Base-by-base conservation (phyloP, 1,140 invertebrate genomes). In the Choristoneura fumiferana region DNA sequence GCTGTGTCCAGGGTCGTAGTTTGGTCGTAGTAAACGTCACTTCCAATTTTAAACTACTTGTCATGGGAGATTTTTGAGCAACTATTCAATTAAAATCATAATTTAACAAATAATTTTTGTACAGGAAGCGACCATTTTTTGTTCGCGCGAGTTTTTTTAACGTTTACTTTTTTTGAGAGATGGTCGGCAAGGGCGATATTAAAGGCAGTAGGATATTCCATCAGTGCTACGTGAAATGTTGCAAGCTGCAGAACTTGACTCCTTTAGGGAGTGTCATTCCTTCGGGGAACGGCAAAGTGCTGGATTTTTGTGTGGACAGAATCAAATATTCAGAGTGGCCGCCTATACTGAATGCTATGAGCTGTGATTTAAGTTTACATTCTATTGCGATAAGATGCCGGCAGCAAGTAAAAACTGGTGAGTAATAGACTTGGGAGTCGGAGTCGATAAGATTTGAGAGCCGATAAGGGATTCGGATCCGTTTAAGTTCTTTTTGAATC, bases 251-350 rank as follows among this genome's bases (percentile, higher is more conserved):
- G 71, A 90, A 90, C 62, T 60, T 90, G 13, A 84, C 80, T 10
- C 87, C 88, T 1, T 53, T 89, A 13, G 87, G 77, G 54, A 81
- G 69, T 60, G 81, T 89, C 0, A 61, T 86, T 17, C 75, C 85
- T 0, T 76, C 82, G 12, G 74, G 71, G 4, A 89, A 86, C 45
- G 84, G 83, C 1, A 86, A 84, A 53, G 75, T 91, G 4, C 62
- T 94, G 53, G 92, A 94, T 60, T 93, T 94, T 64, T 91, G 90
- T 29, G 92, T 92, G 15, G 94, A 95, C 73, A 90, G 93, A 15
- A 90, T 95, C 12, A 94, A 93, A 71, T 91, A 92, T 60, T 91
- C 91, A 35, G 93, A 94, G 53, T 94, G 94, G 93, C 86, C 83
- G n/a, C 93, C 93, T 0, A 92, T 94, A 8, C 67, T 94, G 18